phyloP scores from a whole-genome alignment of 2,888 invertebrate genomes.

The Drosophila koepferae region DNA sequence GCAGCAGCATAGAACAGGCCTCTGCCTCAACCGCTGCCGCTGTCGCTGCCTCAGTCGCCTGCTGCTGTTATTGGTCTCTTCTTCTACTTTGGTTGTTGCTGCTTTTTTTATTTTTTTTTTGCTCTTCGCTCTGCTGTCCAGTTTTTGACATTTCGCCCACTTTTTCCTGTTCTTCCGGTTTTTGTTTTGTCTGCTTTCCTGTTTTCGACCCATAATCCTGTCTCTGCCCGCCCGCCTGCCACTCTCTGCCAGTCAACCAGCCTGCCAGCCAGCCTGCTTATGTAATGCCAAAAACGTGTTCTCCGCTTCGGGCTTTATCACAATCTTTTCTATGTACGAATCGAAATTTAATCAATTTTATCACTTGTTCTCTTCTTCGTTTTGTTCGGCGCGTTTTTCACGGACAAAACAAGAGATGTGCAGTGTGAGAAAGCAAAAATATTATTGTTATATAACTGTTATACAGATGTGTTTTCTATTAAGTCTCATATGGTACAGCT shows the following conservation, averaged over 20 bases:
- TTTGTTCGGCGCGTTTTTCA: neutral
- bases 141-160: conserved; percentile 82
- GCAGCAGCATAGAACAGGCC: conserved; percentile 60
- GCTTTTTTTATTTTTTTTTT: conserved; percentile 6
- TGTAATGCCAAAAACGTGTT: conserved; percentile 78
- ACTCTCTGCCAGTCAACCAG: neutral
- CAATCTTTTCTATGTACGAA: conserved; percentile 67
- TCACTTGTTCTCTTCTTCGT: conserved; percentile 18
- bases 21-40: conserved; percentile 10
- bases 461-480: neutral
- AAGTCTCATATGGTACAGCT: too few species aligned
- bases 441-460: neutral
- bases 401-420: neutral
- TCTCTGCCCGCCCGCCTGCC: conserved; percentile 40
- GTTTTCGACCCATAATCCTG: conserved; percentile 79
- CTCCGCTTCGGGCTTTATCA: conserved; percentile 66
- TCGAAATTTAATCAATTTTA: conserved; percentile 53
- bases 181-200: conserved; percentile 79
- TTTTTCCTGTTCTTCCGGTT: conserved; percentile 82
- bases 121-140: conserved; percentile 54
- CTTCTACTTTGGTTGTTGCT: neutral
- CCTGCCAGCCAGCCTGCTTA: conserved; percentile 46
- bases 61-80: conserved; percentile 8
- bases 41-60: conserved; percentile 9
- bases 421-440: neutral